These are phyloP conservation scores for Oophaga pumilio DNA, from an alignment of 2,113 vertebrate species.

Conservation along the genomic window DNA sequence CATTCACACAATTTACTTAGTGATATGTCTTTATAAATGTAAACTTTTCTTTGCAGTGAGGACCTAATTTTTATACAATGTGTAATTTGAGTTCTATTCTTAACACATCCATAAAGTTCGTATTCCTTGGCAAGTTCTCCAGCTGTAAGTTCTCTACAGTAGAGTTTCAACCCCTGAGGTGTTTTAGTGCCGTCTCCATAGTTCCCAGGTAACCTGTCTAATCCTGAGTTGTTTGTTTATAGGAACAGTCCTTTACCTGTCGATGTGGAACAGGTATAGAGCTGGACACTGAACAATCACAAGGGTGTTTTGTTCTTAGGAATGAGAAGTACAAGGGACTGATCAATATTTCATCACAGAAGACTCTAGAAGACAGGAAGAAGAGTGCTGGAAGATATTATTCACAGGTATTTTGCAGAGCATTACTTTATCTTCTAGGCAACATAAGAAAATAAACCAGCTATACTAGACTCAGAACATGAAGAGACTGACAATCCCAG, in stretches of 20 bases:
- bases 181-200: slow-evolving; percentile 36
- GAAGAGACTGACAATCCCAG: neutral
- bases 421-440: neutral
- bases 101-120: neutral
- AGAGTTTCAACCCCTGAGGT: slow-evolving; percentile 37
- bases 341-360: neutral
- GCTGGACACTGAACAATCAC: neutral
- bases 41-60: neutral
- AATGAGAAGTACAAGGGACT: neutral
- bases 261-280: neutral
- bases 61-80: neutral
- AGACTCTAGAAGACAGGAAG: neutral
- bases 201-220: slow-evolving; percentile 49
- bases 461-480: neutral
- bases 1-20: too few species aligned
- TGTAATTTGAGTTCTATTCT: neutral
- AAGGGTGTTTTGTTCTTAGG: slow-evolving; percentile 3
- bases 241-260: slow-evolving; percentile 37
- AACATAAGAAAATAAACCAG: neutral
- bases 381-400: neutral
- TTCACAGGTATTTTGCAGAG: neutral
- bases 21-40: neutral
- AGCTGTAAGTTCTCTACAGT: neutral
- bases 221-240: slow-evolving; percentile 50
- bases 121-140: neutral